These are phyloP conservation scores for Arctocebus calabarensis DNA, from an alignment of 2,797 vertebrate genomes.

Conservation along the genomic window DNA sequence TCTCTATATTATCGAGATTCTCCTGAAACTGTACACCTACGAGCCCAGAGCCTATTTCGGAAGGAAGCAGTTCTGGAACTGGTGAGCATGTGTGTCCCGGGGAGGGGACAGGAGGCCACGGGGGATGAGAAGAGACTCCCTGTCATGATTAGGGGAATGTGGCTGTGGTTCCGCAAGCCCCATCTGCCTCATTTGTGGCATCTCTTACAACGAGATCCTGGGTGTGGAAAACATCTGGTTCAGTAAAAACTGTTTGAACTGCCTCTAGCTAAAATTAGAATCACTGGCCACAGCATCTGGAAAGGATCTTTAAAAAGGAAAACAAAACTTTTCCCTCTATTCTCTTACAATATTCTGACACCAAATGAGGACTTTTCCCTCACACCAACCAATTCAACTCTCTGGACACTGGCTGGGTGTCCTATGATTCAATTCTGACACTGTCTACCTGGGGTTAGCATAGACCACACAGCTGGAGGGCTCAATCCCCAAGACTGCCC, in stretches of 20 bases:
- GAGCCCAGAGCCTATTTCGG: slow-evolving; percentile 93
- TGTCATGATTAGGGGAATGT: neutral
- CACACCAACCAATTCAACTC: neutral
- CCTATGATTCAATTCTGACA: neutral
- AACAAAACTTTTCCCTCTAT: neutral
- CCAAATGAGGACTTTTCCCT: neutral
- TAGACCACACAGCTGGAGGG: no score
- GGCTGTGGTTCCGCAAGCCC: neutral
- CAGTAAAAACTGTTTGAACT: neutral
- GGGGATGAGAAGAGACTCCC: neutral
- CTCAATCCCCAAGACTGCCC: neutral
- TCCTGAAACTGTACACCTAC: slow-evolving; percentile 94
- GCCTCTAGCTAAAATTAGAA: slow-evolving; percentile 12
- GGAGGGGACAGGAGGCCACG: accelerated
- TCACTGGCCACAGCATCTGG: neutral
- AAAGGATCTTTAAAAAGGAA: neutral
- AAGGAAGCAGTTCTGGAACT: slow-evolving; percentile 96
- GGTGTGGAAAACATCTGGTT: neutral
- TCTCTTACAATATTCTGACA: neutral
- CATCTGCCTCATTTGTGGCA: neutral
- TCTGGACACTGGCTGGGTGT: neutral
- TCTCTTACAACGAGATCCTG: neutral
- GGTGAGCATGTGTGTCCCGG: slow-evolving; percentile 86
- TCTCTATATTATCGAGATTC: slow-evolving; percentile 94
- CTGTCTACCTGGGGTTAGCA: neutral